These are phyloP conservation scores for Oreochromis mossambicus DNA, from an alignment of 2,797 vertebrate species.

Conservation along the genomic window DNA sequence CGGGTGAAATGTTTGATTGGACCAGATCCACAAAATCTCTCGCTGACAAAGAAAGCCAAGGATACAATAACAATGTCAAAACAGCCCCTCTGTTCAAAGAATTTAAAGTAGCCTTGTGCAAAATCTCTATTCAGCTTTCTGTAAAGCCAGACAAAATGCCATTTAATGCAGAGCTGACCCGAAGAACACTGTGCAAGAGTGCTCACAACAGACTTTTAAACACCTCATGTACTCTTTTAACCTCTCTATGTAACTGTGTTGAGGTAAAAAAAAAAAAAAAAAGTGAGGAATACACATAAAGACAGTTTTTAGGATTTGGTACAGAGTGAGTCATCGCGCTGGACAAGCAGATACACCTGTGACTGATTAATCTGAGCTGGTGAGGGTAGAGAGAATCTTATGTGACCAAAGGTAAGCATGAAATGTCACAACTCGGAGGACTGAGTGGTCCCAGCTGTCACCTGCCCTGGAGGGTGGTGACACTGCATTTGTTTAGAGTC, in stretches of 20 bases:
- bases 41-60: slow-evolving; percentile 38
- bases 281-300: neutral
- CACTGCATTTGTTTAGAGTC: slow-evolving; percentile 5
- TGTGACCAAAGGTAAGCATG: neutral
- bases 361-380: slow-evolving; percentile 18
- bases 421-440: neutral
- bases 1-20: slow-evolving; percentile 8
- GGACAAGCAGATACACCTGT: slow-evolving; percentile 7
- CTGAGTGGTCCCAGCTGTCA: neutral
- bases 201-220: slow-evolving; percentile 9
- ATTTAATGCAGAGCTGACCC: slow-evolving; percentile 10
- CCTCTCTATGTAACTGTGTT: neutral
- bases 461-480: neutral
- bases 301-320: neutral
- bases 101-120: slow-evolving; percentile 31
- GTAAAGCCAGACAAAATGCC: slow-evolving; percentile 20
- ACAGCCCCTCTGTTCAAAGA: slow-evolving; percentile 29
- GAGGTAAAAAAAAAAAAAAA: neutral
- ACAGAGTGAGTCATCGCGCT: slow-evolving; percentile 21
- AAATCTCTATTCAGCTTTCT: slow-evolving; percentile 25
- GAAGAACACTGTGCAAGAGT: slow-evolving; percentile 1
- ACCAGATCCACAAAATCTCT: slow-evolving; percentile 29
- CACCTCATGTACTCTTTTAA: slow-evolving; percentile 3
- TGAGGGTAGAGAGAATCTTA: neutral
- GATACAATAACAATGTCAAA: slow-evolving; percentile 54